A percentile compares a stretch with the other conserved stretches of the same genome.
Evolutionary conservation across 2,797 vertebrate species (phyloP).

Genomic region (Coranthus polyacanthus): DNA sequence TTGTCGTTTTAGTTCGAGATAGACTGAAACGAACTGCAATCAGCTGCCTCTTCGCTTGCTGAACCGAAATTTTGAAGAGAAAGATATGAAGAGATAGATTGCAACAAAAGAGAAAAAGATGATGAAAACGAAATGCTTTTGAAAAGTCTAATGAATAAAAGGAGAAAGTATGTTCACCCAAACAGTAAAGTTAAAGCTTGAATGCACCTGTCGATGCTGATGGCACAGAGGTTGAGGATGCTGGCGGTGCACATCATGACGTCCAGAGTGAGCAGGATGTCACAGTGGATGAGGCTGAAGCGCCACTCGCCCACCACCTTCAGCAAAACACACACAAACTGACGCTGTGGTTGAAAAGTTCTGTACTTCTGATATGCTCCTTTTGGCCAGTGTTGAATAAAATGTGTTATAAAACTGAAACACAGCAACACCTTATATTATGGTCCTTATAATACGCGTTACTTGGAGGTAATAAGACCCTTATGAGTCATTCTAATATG

Average conservation of each 20-base stretch:
- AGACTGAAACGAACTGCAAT: neutral
- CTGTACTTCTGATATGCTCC: neutral
- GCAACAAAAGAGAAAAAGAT: neutral
- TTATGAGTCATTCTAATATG: too few relatives aligned
- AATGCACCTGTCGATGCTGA: constrained; percentile 87
- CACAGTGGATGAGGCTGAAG: constrained; percentile 87
- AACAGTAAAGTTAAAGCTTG: neutral
- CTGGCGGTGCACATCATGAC: constrained; percentile 90
- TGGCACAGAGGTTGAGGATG: constrained; percentile 88
- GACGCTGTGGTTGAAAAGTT: neutral
- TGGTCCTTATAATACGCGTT: neutral
- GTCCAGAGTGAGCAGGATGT: constrained; percentile 86
- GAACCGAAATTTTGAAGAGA: neutral
- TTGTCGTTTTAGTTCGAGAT: neutral
- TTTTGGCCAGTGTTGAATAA: neutral
- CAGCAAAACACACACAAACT: constrained; percentile 26
- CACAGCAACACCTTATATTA: constrained; percentile 7
- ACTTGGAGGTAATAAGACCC: too few relatives aligned
- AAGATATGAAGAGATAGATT: neutral
- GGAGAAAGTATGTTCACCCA: too few relatives aligned
- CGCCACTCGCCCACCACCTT: constrained; percentile 87
- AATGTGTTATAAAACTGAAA: neutral
- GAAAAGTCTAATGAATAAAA: too few relatives aligned
- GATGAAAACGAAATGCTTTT: neutral
- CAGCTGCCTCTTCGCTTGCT: too few relatives aligned